phyloP scores from a whole-genome alignment of 1,140 invertebrate species.

The Proales similis region DNA sequence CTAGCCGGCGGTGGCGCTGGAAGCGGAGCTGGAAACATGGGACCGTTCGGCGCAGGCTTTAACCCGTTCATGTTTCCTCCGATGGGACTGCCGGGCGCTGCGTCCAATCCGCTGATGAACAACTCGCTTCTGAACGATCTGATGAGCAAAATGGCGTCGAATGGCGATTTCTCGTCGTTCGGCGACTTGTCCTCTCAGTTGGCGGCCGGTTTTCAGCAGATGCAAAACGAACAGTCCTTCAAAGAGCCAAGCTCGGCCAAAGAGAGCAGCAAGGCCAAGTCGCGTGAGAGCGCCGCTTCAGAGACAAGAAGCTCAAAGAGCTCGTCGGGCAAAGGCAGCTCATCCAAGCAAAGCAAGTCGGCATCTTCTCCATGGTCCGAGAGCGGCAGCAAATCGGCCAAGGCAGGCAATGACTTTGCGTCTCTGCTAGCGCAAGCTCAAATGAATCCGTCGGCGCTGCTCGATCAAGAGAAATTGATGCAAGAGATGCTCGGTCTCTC shows the following conservation, averaged over 20 bases:
- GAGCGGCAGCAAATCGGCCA: background rate
- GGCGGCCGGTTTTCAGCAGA: too few relatives aligned
- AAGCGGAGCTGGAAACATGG: background rate
- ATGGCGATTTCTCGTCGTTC: background rate
- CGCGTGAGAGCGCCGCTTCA: too few relatives aligned
- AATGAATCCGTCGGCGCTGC: constrained; percentile 21
- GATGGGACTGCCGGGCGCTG: background rate
- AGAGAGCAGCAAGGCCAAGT: too few relatives aligned
- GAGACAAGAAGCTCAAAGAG: too few relatives aligned
- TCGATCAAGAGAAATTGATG: constrained; percentile 32
- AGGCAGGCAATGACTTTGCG: constrained; percentile 3
- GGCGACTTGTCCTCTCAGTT: constrained; percentile 16
- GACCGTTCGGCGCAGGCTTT: constrained; percentile 4
- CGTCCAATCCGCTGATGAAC: background rate
- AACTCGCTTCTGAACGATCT: constrained; percentile 34
- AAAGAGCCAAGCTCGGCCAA: background rate
- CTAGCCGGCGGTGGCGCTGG: background rate
- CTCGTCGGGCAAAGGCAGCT: background rate
- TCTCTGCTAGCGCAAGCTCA: constrained; percentile 7
- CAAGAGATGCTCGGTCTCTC: constrained; percentile 36
- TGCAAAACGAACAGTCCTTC: background rate
- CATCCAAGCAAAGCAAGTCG: background rate
- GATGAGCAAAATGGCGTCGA: background rate
- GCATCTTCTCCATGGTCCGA: background rate
- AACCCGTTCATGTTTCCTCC: constrained; percentile 24